A percentile compares a stretch with the other conserved stretches of the same genome.
Conservation (phyloP, 2,113 vertebrate species). For the Cygnus buccinator region DNA sequence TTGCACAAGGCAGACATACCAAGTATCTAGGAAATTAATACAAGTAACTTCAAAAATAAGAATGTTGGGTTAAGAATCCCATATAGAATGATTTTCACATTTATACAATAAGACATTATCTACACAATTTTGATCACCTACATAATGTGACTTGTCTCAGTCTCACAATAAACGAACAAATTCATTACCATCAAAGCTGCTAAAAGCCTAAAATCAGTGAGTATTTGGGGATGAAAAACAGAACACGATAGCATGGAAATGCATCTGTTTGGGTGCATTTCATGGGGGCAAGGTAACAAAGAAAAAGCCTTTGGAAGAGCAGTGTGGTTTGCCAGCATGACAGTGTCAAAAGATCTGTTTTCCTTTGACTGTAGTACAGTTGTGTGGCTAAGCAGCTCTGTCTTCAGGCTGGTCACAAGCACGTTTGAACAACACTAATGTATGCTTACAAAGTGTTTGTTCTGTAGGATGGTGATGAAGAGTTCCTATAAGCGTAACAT, state of each 20-base stretch:
- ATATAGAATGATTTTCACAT: neutral
- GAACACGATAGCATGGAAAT: neutral
- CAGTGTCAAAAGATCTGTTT: neutral
- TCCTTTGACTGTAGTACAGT: neutral
- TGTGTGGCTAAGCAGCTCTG: neutral
- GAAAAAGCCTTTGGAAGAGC: neutral
- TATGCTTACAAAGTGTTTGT: neutral
- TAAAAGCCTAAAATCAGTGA: neutral
- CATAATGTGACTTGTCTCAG: neutral
- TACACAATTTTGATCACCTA: neutral
- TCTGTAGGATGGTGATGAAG: neutral
- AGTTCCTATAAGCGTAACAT: rapidly evolving
- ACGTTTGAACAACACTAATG: neutral
- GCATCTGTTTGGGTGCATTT: neutral
- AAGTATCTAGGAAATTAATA: slow-evolving; percentile 86
- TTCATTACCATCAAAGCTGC: neutral
- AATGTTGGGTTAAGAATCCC: neutral
- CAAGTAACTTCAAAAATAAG: neutral
- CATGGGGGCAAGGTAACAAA: neutral
- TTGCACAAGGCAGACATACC: slow-evolving; percentile 95
- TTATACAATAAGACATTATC: neutral
- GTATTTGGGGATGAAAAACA: neutral
- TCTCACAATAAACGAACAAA: neutral
- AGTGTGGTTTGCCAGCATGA: neutral
- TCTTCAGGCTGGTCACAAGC: neutral